Percentiles rank a stretch among this genome's conserved stretches.
phyloP scores from a whole-genome alignment of 2,888 invertebrate species.

The Agrilus mali region DNA sequence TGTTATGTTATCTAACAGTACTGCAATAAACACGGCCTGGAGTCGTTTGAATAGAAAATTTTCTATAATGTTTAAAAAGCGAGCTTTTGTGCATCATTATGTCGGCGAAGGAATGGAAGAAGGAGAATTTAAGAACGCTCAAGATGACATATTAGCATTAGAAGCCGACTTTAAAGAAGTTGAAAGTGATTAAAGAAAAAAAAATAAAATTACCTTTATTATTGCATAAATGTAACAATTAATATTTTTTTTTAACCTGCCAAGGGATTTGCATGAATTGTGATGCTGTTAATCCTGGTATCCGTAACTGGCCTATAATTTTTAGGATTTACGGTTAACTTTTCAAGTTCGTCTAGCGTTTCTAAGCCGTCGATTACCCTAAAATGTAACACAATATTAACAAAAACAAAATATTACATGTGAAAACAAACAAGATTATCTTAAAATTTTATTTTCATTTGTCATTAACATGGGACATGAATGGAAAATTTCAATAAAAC shows the following conservation, averaged over 20 bases:
- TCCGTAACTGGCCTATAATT: constrained; percentile 80
- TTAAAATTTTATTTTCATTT: too few species aligned
- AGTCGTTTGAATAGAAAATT: constrained; percentile 65
- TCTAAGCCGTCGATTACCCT: constrained; percentile 97
- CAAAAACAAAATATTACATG: not conserved
- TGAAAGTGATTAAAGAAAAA: constrained; percentile 29
- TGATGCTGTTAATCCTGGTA: constrained; percentile 74
- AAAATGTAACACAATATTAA: constrained; percentile 22
- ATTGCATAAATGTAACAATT: constrained; percentile 2
- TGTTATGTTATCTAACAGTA: constrained; percentile 75
- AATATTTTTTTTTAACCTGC: constrained; percentile 47
- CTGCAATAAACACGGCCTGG: constrained; percentile 73
- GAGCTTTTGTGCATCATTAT: constrained; percentile 84
- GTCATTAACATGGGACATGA: too few species aligned
- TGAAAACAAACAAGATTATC: not conserved
- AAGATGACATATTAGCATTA: constrained; percentile 48
- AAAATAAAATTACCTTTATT: constrained; percentile 3
- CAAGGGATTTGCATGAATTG: constrained; percentile 96
- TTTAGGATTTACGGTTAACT: constrained; percentile 87
- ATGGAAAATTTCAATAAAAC: not conserved
- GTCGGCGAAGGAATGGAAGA: constrained; percentile 63
- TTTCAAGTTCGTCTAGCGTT: constrained; percentile 90
- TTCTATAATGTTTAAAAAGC: constrained; percentile 66
- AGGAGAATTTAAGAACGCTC: constrained; percentile 47
- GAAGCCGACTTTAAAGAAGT: constrained; percentile 57